These are phyloP conservation scores for Natator depressus DNA, from an alignment of 2,113 vertebrate species.

Conservation along the genomic window DNA sequence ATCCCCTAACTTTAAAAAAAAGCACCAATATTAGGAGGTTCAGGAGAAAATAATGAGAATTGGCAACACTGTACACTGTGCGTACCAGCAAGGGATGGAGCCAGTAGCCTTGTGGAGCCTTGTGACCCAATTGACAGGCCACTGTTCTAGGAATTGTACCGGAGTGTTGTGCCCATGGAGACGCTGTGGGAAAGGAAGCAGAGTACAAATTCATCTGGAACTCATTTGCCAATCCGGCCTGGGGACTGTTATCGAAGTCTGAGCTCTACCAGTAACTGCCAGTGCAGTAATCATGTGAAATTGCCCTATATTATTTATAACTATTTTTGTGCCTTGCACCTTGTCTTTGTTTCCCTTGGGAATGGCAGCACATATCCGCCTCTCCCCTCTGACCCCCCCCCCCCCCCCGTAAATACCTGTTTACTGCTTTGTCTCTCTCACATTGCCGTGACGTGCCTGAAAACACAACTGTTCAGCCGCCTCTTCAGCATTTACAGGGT, in stretches of 20 bases:
- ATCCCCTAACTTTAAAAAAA: background rate
- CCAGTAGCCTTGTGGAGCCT: background rate
- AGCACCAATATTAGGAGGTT: background rate
- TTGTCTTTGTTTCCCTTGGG: background rate
- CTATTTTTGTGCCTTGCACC: background rate
- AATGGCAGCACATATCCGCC: background rate
- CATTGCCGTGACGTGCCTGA: background rate
- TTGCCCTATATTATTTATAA: background rate
- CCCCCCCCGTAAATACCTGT: background rate
- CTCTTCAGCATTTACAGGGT: background rate
- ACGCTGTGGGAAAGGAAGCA: background rate
- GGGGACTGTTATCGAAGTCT: background rate
- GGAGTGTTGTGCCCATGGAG: rapidly evolving
- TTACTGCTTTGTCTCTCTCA: conserved; percentile 2
- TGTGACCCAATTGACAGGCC: background rate
- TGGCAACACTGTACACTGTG: background rate
- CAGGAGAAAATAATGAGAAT: background rate
- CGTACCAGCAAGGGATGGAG: background rate
- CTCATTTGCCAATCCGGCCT: background rate
- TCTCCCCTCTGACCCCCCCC: background rate
- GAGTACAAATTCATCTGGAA: rapidly evolving
- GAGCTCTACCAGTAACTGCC: background rate
- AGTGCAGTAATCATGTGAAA: background rate
- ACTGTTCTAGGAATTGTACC: background rate
- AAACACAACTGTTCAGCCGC: background rate